Conservation (phyloP, 30 jellyfish, hydroid and myxozoan species). For the Rhopilema esculentum region DNA sequence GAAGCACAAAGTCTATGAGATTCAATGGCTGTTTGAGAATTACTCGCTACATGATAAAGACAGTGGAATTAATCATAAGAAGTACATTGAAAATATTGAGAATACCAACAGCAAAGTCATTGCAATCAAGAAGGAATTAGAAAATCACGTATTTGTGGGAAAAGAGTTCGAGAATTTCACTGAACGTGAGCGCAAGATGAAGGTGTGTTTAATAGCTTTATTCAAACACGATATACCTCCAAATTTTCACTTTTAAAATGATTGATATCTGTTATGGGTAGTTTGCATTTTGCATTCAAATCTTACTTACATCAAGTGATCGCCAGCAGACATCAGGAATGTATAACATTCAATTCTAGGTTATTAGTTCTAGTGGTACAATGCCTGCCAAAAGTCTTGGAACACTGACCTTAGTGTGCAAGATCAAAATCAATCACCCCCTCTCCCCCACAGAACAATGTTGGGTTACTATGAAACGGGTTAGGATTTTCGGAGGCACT, state of each 20-base stretch:
- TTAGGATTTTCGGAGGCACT: too few relatives aligned
- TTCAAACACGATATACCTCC: background rate
- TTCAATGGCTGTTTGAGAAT: conserved; percentile 87
- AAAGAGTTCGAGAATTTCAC: conserved; percentile 83
- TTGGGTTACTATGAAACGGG: too few relatives aligned
- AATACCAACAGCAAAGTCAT: conserved; percentile 28
- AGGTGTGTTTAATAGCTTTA: conserved; percentile 49
- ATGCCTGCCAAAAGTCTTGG: too few relatives aligned
- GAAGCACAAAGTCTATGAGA: conserved; percentile 76
- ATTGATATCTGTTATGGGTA: too few relatives aligned
- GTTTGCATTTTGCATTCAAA: background rate
- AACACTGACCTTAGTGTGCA: too few relatives aligned
- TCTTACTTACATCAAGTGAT: background rate
- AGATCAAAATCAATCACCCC: too few relatives aligned
- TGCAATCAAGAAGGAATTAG: conserved; percentile 45
- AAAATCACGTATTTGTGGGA: conserved; percentile 64
- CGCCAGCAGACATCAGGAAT: background rate
- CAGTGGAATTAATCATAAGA: conserved; percentile 35
- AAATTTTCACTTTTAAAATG: background rate
- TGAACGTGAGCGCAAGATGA: conserved; percentile 68
- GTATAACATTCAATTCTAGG: too few relatives aligned
- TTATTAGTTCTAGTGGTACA: too few relatives aligned
- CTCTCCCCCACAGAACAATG: too few relatives aligned
- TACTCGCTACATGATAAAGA: conserved; percentile 42
- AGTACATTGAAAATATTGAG: conserved; percentile 64